Conservation (phyloP, 2,113 vertebrate genomes). For the Pleuronectes platessa region DNA sequence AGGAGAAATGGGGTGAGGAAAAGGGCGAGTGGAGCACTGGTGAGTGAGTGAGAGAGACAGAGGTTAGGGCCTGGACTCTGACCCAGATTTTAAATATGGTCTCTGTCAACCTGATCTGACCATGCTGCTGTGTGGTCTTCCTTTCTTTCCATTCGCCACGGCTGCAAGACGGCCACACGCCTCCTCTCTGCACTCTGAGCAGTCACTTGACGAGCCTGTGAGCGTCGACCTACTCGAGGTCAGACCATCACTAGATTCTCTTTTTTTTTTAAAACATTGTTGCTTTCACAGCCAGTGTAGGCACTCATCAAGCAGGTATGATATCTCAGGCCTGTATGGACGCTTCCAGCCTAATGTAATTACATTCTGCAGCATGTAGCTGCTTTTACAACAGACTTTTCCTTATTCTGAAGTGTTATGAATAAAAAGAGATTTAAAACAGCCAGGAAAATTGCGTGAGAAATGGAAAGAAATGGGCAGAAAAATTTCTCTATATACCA, state of each 20-base stretch:
- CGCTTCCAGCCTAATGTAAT: slow-evolving; percentile 19
- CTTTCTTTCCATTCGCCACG: slow-evolving; percentile 58
- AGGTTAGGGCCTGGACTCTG: slow-evolving; percentile 59
- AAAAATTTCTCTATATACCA: slow-evolving; percentile 37
- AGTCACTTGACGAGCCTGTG: slow-evolving; percentile 28
- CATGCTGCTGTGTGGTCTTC: slow-evolving; percentile 65
- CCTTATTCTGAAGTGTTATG: slow-evolving; percentile 4
- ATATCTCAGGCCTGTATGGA: neutral
- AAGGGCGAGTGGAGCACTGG: slow-evolving; percentile 7
- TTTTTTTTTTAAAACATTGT: too few species aligned
- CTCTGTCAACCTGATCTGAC: slow-evolving; percentile 70
- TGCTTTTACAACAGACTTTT: slow-evolving; percentile 12
- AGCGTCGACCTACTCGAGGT: slow-evolving; percentile 37
- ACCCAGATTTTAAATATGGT: slow-evolving; percentile 74
- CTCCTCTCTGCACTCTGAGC: slow-evolving; percentile 23
- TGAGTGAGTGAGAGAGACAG: slow-evolving; percentile 24
- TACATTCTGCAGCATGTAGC: slow-evolving; percentile 7
- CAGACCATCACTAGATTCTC: slow-evolving; percentile 9
- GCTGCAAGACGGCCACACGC: slow-evolving; percentile 33
- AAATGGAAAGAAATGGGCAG: slow-evolving; percentile 44
- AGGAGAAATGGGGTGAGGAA: slow-evolving; percentile 37
- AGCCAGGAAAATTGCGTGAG: slow-evolving; percentile 16
- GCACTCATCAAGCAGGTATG: slow-evolving; percentile 15
- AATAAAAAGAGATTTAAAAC: slow-evolving; percentile 22
- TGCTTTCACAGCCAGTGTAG: neutral